Conservation (phyloP, 2,113 vertebrate genomes). For the Scomber japonicus region DNA sequence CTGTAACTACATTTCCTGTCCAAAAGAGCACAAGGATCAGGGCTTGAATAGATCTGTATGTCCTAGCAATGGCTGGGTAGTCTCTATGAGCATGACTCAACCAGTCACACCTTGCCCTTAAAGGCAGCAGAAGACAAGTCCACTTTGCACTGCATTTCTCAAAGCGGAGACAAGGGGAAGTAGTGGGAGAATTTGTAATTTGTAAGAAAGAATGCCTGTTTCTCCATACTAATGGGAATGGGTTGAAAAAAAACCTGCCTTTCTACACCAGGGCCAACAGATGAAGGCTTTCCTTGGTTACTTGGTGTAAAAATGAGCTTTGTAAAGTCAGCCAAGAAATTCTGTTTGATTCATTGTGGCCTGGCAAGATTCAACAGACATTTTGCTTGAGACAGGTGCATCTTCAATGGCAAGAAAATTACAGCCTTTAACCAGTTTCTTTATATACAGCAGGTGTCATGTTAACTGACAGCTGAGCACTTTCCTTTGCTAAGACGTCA, state of each 20-base stretch:
- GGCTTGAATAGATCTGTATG: slow-evolving; percentile 26
- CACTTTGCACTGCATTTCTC: slow-evolving; percentile 31
- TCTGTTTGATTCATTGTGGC: slow-evolving; percentile 20
- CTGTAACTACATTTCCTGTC: slow-evolving; percentile 24
- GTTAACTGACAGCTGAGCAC: not conserved
- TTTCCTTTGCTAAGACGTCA: slow-evolving; percentile 3
- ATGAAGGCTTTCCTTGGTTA: slow-evolving; percentile 7
- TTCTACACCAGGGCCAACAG: slow-evolving; percentile 23
- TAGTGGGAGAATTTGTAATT: slow-evolving; percentile 42
- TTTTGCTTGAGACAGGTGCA: not conserved
- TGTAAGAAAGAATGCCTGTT: slow-evolving; percentile 1
- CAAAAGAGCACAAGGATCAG: slow-evolving; percentile 25
- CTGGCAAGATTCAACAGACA: not conserved
- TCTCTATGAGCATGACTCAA: slow-evolving; percentile 45
- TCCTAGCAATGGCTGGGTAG: slow-evolving; percentile 34
- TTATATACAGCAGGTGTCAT: slow-evolving; percentile 1
- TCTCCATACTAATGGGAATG: slow-evolving; percentile 26
- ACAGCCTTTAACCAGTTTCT: not conserved
- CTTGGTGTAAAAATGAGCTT: slow-evolving; percentile 19
- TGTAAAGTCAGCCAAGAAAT: slow-evolving; percentile 18
- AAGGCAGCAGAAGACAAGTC: slow-evolving; percentile 28
- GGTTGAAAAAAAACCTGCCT: slow-evolving; percentile 23
- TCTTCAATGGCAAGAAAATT: slow-evolving; percentile 1
- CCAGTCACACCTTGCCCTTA: slow-evolving; percentile 16
- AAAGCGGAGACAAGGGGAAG: slow-evolving; percentile 23